phyloP scores from a whole-genome alignment of 2,797 vertebrate species.

The Acrossocheilus fasciatus region DNA sequence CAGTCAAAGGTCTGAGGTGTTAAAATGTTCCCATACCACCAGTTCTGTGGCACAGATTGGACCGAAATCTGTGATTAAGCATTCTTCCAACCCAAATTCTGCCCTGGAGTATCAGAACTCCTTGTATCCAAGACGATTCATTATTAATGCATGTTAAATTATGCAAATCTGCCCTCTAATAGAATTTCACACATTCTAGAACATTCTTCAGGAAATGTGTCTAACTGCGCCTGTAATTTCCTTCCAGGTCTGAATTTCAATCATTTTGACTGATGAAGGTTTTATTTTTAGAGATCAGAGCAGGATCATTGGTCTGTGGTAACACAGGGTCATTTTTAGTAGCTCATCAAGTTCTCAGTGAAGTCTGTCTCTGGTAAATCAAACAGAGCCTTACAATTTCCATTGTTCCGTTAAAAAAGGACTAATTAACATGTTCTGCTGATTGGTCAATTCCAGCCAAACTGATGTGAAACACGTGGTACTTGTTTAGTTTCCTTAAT shows the following conservation, averaged over 20 bases:
- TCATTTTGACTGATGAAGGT: slow-evolving; percentile 52
- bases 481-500: background rate
- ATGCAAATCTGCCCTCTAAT: slow-evolving; percentile 57
- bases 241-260: slow-evolving; percentile 48
- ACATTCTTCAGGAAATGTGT: slow-evolving; percentile 48
- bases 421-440: background rate
- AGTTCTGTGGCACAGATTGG: slow-evolving; percentile 23
- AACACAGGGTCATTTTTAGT: background rate
- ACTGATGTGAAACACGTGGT: background rate
- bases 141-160: slow-evolving; percentile 62
- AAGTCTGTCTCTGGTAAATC: slow-evolving; percentile 7
- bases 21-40: slow-evolving; percentile 6
- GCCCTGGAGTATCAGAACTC: slow-evolving; percentile 44
- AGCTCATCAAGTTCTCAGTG: background rate
- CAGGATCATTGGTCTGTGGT: slow-evolving; percentile 32
- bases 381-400: background rate
- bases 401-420: background rate
- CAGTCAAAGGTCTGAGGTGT: background rate
- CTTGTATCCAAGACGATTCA: slow-evolving; percentile 36
- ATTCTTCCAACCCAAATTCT: slow-evolving; percentile 23
- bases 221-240: slow-evolving; percentile 44
- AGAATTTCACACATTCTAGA: slow-evolving; percentile 48
- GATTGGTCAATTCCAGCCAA: background rate
- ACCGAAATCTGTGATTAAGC: slow-evolving; percentile 12
- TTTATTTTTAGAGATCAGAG: slow-evolving; percentile 49